Percentiles rank a stretch among this genome's conserved stretches.
These are phyloP conservation scores for Andrena chrysosceles DNA, from an alignment of 2,888 invertebrate species.

Conservation along the genomic window DNA sequence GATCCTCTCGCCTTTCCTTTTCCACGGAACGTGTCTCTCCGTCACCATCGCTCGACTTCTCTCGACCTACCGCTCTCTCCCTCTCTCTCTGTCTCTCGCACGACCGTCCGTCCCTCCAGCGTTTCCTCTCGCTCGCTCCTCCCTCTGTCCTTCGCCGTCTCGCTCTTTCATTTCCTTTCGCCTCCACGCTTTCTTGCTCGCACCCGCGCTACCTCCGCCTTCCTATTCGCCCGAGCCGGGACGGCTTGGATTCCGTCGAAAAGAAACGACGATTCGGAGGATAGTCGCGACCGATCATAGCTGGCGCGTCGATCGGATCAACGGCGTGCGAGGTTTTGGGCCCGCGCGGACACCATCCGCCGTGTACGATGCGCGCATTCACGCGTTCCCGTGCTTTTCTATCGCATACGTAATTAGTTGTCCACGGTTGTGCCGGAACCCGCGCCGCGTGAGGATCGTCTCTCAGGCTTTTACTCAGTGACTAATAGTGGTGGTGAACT, in stretches of 20 bases:
- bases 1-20: slow-evolving; percentile 70
- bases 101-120: slow-evolving; percentile 60
- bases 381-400: slow-evolving; percentile 29
- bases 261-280: slow-evolving; percentile 85
- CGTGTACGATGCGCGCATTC: slow-evolving; percentile 54
- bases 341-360: slow-evolving; percentile 48
- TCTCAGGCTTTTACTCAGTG: background rate
- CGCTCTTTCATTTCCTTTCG: slow-evolving; percentile 61
- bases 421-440: slow-evolving; percentile 33
- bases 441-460: slow-evolving; percentile 31
- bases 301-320: slow-evolving; percentile 84
- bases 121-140: slow-evolving; percentile 67
- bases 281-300: slow-evolving; percentile 85
- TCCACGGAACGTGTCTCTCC: slow-evolving; percentile 63
- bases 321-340: slow-evolving; percentile 65
- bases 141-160: slow-evolving; percentile 57
- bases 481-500: background rate
- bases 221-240: slow-evolving; percentile 70
- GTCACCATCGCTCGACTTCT: slow-evolving; percentile 69
- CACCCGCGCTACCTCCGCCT: slow-evolving; percentile 70
- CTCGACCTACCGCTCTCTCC: slow-evolving; percentile 60
- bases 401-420: slow-evolving; percentile 10
- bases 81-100: slow-evolving; percentile 60
- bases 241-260: slow-evolving; percentile 82
- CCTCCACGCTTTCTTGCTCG: slow-evolving; percentile 61